Conservation (phyloP, 1,140 invertebrate species). For the Proales similis region DNA sequence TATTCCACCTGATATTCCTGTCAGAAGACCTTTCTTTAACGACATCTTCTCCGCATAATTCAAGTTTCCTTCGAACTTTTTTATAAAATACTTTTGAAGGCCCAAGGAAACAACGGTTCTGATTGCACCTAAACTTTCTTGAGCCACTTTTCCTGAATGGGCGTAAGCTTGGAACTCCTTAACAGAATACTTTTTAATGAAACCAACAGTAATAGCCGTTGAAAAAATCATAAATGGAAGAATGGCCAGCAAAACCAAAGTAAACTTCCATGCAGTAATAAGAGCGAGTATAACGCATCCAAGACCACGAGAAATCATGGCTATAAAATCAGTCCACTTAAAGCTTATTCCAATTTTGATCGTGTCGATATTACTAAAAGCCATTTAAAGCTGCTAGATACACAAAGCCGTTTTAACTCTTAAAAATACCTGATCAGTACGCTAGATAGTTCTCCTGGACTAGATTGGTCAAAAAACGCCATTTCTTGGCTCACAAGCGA, state of each 20-base stretch:
- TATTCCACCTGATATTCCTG: slow-evolving; percentile 16
- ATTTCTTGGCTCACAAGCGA: slow-evolving; percentile 34
- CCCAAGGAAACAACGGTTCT: slow-evolving; percentile 30
- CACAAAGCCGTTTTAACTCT: background rate
- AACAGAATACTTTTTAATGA: slow-evolving; percentile 34
- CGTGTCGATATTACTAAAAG: slow-evolving; percentile 4
- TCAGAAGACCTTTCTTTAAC: slow-evolving; percentile 20
- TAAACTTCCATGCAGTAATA: slow-evolving; percentile 33
- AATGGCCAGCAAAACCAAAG: slow-evolving; percentile 20
- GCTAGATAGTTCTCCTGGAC: slow-evolving; percentile 2
- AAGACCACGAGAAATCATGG: slow-evolving; percentile 14
- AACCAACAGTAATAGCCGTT: slow-evolving; percentile 21
- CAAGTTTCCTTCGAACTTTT: slow-evolving; percentile 41
- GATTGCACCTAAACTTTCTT: slow-evolving; percentile 27
- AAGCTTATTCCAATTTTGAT: slow-evolving; percentile 15
- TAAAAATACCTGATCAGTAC: background rate
- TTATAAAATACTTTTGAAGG: slow-evolving; percentile 46
- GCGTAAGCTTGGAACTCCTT: slow-evolving; percentile 32
- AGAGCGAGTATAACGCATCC: slow-evolving; percentile 7
- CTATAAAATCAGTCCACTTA: slow-evolving; percentile 20
- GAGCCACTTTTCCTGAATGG: slow-evolving; percentile 14
- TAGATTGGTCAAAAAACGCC: slow-evolving; percentile 24
- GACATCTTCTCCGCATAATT: slow-evolving; percentile 13
- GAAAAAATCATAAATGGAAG: slow-evolving; percentile 34
- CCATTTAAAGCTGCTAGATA: background rate